Conservation (phyloP, 1,140 invertebrate genomes). For the Copidosoma floridanum region DNA sequence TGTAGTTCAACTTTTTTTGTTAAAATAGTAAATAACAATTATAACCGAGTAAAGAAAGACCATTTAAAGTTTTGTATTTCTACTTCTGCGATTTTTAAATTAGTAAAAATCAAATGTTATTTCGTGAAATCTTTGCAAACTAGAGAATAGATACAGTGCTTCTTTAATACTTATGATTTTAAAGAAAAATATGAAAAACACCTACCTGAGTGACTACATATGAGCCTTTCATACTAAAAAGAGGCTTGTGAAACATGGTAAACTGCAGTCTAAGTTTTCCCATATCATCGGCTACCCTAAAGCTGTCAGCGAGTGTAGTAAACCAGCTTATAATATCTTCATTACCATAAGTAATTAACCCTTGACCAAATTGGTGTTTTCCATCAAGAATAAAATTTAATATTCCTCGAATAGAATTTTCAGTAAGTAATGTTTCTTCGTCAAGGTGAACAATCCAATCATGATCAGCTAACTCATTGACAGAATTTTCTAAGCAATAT, state of each 20-base stretch:
- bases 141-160: too few species aligned
- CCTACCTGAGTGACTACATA: constrained; percentile 92
- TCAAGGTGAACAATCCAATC: constrained; percentile 99
- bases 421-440: constrained; percentile 94
- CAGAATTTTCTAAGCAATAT: constrained; percentile 90
- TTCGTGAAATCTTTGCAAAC: too few species aligned
- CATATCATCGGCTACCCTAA: constrained; percentile 96
- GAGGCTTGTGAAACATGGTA: constrained; percentile 88
- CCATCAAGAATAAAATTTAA: constrained; percentile 95
- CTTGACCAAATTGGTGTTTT: constrained; percentile 95
- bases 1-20: too few species aligned
- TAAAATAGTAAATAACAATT: too few species aligned
- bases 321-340: constrained; percentile 96
- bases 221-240: constrained; percentile 97
- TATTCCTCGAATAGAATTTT: constrained; percentile 87
- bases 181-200: too few species aligned
- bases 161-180: too few species aligned
- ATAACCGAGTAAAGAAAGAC: too few species aligned
- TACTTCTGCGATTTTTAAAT: too few species aligned
- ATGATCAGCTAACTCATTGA: constrained; percentile 82
- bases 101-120: too few species aligned
- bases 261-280: constrained; percentile 93
- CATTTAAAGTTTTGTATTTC: too few species aligned
- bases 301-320: constrained; percentile 94
- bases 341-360: constrained; percentile 96